Percentiles rank a stretch among this genome's conserved stretches.
These are phyloP conservation scores for Teinopalpus imperialis DNA, from an alignment of 2,888 invertebrate genomes.

Conservation along the genomic window DNA sequence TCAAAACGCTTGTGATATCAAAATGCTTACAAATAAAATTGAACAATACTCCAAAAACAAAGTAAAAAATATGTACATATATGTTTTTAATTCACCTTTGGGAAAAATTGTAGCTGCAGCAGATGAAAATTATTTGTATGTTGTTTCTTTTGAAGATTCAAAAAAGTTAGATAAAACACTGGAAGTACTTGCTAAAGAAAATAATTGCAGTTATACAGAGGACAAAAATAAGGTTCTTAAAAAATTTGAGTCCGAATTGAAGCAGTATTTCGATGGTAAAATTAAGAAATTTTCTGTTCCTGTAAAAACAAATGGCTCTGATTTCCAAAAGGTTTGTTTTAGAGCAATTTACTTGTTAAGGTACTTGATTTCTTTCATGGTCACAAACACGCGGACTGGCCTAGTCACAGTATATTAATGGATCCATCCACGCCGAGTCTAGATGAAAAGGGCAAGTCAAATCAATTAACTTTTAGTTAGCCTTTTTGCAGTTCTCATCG, in stretches of 20 bases:
- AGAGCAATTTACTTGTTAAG: not conserved
- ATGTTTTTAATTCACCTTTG: constrained; percentile 48
- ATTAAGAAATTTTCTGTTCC: constrained; percentile 58
- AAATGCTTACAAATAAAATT: constrained; percentile 35
- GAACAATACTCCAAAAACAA: constrained; percentile 36
- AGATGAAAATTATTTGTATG: constrained; percentile 54
- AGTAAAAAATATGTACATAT: constrained; percentile 36
- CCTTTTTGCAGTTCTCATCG: no score
- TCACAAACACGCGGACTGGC: no score
- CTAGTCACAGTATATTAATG: no score
- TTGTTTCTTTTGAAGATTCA: constrained; percentile 57
- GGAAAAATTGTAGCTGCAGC: constrained; percentile 57
- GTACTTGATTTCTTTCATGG: no score
- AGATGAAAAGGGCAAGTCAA: no score
- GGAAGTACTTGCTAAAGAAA: constrained; percentile 40
- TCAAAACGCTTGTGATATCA: no score
- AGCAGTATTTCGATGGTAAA: constrained; percentile 53
- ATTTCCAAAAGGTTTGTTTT: constrained; percentile 63
- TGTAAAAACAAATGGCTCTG: constrained; percentile 61
- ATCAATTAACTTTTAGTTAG: no score
- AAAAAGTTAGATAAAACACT: constrained; percentile 55
- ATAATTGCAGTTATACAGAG: constrained; percentile 45
- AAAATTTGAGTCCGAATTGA: constrained; percentile 48
- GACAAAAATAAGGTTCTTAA: constrained; percentile 48
- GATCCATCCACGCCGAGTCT: no score